Evolutionary conservation across 2,797 vertebrate species (phyloP).

Genomic region (Parauchenoglanis punctatus): DNA sequence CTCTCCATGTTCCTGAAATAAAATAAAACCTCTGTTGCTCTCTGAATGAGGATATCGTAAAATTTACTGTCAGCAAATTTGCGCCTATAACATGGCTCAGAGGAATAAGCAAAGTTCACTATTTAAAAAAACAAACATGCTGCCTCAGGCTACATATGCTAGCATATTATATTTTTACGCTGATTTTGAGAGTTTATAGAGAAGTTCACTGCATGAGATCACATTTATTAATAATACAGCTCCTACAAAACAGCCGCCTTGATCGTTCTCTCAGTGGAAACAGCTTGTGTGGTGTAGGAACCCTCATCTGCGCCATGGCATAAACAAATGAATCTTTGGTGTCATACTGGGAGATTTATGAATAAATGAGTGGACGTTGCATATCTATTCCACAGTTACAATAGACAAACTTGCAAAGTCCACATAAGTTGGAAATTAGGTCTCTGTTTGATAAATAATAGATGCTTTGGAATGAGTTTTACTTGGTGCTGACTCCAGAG

Average conservation of each 20-base stretch:
- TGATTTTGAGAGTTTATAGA: slow-evolving; percentile 4
- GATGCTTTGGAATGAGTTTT: slow-evolving; percentile 36
- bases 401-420: slow-evolving; percentile 39
- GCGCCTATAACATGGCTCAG: slow-evolving; percentile 5
- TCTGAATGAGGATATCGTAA: neutral
- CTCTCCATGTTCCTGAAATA: neutral
- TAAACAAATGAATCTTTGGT: slow-evolving; percentile 4
- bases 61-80: slow-evolving; percentile 13
- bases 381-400: slow-evolving; percentile 16
- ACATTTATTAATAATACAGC: slow-evolving; percentile 17
- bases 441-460: slow-evolving; percentile 54
- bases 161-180: slow-evolving; percentile 14
- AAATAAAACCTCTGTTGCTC: slow-evolving; percentile 1
- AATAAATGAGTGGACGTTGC: slow-evolving; percentile 30
- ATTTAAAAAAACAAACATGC: slow-evolving; percentile 22
- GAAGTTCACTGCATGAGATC: slow-evolving; percentile 4
- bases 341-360: slow-evolving; percentile 15
- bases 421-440: slow-evolving; percentile 46
- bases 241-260: neutral
- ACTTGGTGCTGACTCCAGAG: slow-evolving; percentile 18
- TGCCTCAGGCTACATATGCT: slow-evolving; percentile 12
- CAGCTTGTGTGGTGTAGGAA: slow-evolving; percentile 10
- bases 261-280: slow-evolving; percentile 8
- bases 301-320: neutral
- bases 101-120: slow-evolving; percentile 19